Conservation (phyloP, 2,888 invertebrate species). For the Aphrophora alni region DNA sequence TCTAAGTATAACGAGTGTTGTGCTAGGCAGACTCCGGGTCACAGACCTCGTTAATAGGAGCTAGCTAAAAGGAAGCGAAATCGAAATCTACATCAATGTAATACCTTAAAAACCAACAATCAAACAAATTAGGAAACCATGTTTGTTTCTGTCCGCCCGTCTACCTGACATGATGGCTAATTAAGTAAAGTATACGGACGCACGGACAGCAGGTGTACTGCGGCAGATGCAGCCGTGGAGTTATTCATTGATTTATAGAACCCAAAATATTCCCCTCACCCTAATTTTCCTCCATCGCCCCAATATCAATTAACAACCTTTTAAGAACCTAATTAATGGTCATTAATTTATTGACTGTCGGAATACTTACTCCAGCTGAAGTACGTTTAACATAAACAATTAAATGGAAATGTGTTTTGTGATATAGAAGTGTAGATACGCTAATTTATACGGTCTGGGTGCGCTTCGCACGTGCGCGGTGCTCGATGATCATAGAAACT, state of each 20-base stretch:
- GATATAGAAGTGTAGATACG: not conserved
- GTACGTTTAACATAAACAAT: no score
- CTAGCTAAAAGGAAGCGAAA: not conserved
- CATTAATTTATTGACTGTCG: not conserved
- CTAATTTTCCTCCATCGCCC: no score
- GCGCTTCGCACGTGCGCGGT: not conserved
- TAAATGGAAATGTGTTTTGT: not conserved
- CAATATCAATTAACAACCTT: slow-evolving; percentile 1
- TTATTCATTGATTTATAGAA: not conserved
- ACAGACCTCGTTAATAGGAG: no score
- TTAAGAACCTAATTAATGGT: not conserved
- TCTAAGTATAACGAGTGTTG: no score
- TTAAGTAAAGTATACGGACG: not conserved
- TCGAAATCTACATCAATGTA: not conserved
- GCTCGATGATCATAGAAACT: not conserved
- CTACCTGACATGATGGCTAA: not conserved
- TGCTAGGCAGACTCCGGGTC: no score
- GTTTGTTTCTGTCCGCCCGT: no score
- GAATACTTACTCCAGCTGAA: not conserved
- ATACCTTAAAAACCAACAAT: not conserved
- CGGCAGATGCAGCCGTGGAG: not conserved
- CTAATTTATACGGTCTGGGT: not conserved
- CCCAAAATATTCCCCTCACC: not conserved
- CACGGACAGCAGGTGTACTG: not conserved
- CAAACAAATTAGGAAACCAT: not conserved